These are phyloP conservation scores for Umimayanthus chanpuru DNA, from an alignment of 92 coral and sea anemone genomes.

Conservation along the genomic window DNA sequence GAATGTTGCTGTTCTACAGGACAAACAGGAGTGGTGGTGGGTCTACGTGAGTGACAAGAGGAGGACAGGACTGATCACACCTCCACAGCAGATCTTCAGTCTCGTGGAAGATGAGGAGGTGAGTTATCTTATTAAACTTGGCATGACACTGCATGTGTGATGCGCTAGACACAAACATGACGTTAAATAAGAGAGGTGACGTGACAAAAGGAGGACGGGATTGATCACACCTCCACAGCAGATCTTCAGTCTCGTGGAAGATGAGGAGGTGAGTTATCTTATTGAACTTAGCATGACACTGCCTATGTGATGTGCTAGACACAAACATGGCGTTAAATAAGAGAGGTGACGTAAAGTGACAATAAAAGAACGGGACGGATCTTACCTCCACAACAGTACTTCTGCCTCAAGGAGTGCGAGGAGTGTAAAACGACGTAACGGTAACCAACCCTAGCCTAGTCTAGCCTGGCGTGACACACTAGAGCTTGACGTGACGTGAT, in stretches of 20 bases:
- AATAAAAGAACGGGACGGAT: no score
- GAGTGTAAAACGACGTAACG: no score
- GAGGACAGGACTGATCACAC: slow-evolving; percentile 73
- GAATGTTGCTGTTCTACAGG: slow-evolving; percentile 51
- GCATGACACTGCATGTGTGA: not conserved
- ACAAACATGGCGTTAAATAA: no score
- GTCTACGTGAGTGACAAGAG: slow-evolving; percentile 87
- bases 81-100: slow-evolving; percentile 81
- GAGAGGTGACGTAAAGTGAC: no score
- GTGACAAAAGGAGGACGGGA: slow-evolving; percentile 65
- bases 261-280: slow-evolving; percentile 72
- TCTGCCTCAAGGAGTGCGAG: not conserved
- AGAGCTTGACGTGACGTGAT: no score
- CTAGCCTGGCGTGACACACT: no score
- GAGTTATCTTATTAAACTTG: not conserved
- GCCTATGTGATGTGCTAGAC: no score
- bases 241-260: slow-evolving; percentile 80
- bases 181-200: no score
- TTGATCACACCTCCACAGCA: slow-evolving; percentile 86
- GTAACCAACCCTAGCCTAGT: no score
- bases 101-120: slow-evolving; percentile 94
- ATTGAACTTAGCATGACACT: not conserved
- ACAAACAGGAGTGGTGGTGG: slow-evolving; percentile 99
- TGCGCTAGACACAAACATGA: no score
- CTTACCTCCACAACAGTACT: not conserved